Conservation (phyloP, 2,888 invertebrate genomes). For the Zelleria hepariella region DNA sequence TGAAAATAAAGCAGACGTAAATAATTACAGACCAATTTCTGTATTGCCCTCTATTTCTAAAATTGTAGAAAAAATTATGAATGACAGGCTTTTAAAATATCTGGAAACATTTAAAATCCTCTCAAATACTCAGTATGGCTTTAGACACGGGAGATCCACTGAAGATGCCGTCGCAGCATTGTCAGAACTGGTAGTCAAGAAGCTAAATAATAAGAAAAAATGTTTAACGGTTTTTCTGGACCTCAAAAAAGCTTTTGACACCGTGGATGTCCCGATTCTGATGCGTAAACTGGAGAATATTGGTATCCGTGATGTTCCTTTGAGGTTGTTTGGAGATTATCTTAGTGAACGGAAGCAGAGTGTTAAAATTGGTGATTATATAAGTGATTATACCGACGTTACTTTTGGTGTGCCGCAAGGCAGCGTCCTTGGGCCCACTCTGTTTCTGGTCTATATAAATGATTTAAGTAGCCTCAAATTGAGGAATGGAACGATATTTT, state of each 20-base stretch:
- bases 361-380: background rate
- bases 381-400: background rate
- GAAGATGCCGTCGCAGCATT: background rate
- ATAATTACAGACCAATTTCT: background rate
- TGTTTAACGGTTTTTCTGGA: background rate
- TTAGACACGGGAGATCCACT: background rate
- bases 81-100: background rate
- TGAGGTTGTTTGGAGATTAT: background rate
- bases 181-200: background rate
- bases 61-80: background rate
- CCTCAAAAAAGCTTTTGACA: background rate
- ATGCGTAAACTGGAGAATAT: background rate
- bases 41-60: background rate
- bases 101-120: background rate
- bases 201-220: background rate
- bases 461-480: background rate
- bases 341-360: background rate
- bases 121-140: background rate
- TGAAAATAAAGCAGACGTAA: background rate
- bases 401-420: background rate
- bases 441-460: slow-evolving; percentile 1
- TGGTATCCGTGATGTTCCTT: background rate
- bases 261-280: background rate
- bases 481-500: background rate
- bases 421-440: background rate